Evolutionary conservation across 2,888 invertebrate genomes (phyloP), one percentile per base, ranked within the genome.

Genomic region (Chrysopilus asiliformis): DNA sequence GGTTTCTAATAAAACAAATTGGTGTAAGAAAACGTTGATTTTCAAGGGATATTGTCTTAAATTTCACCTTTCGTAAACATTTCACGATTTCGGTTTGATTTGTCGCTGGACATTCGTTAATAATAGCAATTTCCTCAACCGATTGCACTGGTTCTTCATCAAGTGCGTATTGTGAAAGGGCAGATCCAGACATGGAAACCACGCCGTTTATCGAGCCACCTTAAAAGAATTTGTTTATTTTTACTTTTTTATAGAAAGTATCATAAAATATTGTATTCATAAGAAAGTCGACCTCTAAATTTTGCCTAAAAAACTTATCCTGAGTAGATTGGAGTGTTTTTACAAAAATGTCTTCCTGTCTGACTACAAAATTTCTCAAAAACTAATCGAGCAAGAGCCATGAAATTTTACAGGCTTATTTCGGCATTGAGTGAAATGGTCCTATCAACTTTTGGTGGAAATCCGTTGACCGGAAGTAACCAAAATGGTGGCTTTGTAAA

Each of bases 101-200:
- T 8, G 71, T 68, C 1, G 63, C 63, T 0, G 77, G 73, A 50
- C 83, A 84, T 1, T 68, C 71, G 32, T 79, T 75, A 26, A 66
- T 65, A 15, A 64, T 58, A 2, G 81, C 79, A 20, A 83, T 59
- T 34, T 71, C 67, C 32, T 66, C 57, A 0, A 77, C 72, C 6
- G 78, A 75, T 41, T 68, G 63, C 3, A 60, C 65, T 0, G 82
- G 78, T 35, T 75, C 65, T 15, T 71, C 60, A 47, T 81, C 76
- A 2, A 76, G 65, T 0, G 81, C 75, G 49, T 79, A 79, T 19
- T 77, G 74, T 0, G 82, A 81, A 2, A 83, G 57, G 0, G 80
- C 72, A 0, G 79, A 71, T 1, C 84, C 84, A 2, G 83, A 83
- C 68, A 84, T 71, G 1, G 83, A 80, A 7, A 79, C 71, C 12